Base-by-base conservation (phyloP, 2,888 invertebrate species). In the Globia sparganii region DNA sequence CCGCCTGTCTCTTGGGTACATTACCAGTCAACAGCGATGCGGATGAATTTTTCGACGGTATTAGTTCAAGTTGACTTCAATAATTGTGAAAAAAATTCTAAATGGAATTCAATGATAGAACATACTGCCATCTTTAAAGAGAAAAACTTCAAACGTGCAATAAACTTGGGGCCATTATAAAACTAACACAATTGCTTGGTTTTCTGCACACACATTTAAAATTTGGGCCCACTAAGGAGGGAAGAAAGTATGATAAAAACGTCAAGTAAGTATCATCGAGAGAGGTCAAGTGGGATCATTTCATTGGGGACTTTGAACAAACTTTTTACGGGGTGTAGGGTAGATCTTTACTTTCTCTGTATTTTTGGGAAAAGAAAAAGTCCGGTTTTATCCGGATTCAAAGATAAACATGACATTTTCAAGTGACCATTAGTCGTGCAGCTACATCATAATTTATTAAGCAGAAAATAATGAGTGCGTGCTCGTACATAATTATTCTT, bases 221-320 rank as follows among this genome's bases (percentile, higher is more conserved):
- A 68, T 66, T 67, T 56, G 65, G 49, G 59, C n/a, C 70, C 13
- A 65, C 0, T 43, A 31, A n/a, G 43, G 56, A 71, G 67, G 53
- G 43, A 43, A 34, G n/a, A 59, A 61, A 66, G 68, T 69, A 59
- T 56, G 62, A 70, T 56, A 83, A 72, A 83, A 83, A 62, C 68
- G 34, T 62, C 80, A 65, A 62, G 64, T 69, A 65, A 82, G 84
- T 66, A 62, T 75, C 84, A 70, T 83, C 25, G 66, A 75, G 46
- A 5, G 62, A 75, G 84, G 86, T 86, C 86, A 78, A 84, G 86
- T 28, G 21, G 74, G 62, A 86, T 83, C 79, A 70, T 70, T 72
- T 69, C 49, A 61, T 67, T 72, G 68, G 58, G 65, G 69, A 61
- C 81, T 85, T 67, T 43, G 79, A 66, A 25, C n/a, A 72, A 83